These are phyloP conservation scores for Yponomeuta plumbellus DNA, from an alignment of 2,888 invertebrate species.

Conservation along the genomic window DNA sequence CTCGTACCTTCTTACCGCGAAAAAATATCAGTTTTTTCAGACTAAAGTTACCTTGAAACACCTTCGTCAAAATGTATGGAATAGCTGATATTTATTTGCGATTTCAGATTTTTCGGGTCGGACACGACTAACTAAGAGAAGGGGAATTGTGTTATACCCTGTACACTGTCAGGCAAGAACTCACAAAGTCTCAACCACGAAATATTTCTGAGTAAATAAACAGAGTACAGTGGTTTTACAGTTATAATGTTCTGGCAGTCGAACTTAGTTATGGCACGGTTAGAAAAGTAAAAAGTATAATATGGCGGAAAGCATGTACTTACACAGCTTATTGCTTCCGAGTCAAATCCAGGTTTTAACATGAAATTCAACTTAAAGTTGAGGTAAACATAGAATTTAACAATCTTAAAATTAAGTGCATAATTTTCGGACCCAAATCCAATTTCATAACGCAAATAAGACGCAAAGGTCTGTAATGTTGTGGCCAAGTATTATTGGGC, in stretches of 20 bases:
- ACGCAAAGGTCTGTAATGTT: background rate
- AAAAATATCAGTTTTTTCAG: too few relatives aligned
- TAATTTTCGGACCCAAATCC: background rate
- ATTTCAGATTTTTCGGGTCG: too few relatives aligned
- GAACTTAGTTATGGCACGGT: constrained; percentile 46
- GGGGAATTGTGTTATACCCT: too few relatives aligned
- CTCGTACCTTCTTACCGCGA: too few relatives aligned
- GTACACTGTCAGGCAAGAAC: too few relatives aligned
- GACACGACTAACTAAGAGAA: too few relatives aligned
- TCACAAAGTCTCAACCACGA: too few relatives aligned
- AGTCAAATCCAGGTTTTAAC: constrained; percentile 44
- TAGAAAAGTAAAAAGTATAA: constrained; percentile 35
- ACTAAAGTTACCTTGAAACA: too few relatives aligned
- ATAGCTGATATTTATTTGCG: too few relatives aligned
- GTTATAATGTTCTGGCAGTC: background rate
- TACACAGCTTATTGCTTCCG: constrained; percentile 45
- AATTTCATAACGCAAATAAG: background rate
- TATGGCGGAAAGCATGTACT: constrained; percentile 39
- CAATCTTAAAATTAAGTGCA: background rate
- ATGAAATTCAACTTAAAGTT: constrained; percentile 9
- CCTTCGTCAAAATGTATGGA: constrained; percentile 23
- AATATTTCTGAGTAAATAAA: too few relatives aligned
- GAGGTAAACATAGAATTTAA: background rate
- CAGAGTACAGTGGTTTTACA: too few relatives aligned
- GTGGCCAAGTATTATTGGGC: background rate